These are phyloP conservation scores for Clavelina lepadiformis DNA, from an alignment of 23 tunicate genomes.

Conservation along the genomic window DNA sequence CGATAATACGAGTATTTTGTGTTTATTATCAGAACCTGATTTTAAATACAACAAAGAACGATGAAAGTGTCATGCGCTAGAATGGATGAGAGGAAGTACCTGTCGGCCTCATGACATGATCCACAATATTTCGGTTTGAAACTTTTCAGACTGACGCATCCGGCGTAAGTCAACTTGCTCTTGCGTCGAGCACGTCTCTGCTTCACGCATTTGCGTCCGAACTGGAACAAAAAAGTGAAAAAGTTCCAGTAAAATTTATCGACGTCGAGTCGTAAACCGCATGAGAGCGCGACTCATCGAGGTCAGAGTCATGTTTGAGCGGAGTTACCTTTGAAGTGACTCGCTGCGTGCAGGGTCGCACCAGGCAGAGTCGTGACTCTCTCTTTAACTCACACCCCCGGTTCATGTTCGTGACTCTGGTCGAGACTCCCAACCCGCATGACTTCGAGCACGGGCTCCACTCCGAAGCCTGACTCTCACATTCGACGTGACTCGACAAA, in stretches of 20 bases:
- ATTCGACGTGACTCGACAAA: not conserved
- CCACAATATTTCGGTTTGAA: constrained; percentile 57
- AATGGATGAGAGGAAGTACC: too few species aligned
- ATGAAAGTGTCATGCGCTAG: not conserved
- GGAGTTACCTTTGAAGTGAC: constrained; percentile 46
- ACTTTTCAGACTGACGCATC: constrained; percentile 39
- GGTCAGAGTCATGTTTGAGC: too few species aligned
- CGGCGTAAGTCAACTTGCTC: constrained; percentile 24
- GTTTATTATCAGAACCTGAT: not conserved
- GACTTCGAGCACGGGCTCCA: constrained; percentile 70
- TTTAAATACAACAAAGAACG: not conserved
- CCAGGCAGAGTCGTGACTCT: constrained; percentile 51
- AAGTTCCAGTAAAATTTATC: not conserved
- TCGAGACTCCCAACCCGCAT: constrained; percentile 74
- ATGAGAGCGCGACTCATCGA: too few species aligned
- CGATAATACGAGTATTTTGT: too few species aligned
- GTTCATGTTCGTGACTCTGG: constrained; percentile 48
- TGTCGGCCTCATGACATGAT: constrained; percentile 18
- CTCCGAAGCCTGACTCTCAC: constrained; percentile 14
- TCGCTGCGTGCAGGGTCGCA: constrained; percentile 37
- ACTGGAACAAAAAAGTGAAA: constrained; percentile 9
- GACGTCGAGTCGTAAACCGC: too few species aligned
- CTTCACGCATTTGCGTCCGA: constrained; percentile 32
- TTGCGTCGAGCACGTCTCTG: constrained; percentile 17
- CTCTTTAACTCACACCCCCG: constrained; percentile 32